Base-by-base conservation (phyloP, 1,140 invertebrate genomes). In the Drosophila rufa region DNA sequence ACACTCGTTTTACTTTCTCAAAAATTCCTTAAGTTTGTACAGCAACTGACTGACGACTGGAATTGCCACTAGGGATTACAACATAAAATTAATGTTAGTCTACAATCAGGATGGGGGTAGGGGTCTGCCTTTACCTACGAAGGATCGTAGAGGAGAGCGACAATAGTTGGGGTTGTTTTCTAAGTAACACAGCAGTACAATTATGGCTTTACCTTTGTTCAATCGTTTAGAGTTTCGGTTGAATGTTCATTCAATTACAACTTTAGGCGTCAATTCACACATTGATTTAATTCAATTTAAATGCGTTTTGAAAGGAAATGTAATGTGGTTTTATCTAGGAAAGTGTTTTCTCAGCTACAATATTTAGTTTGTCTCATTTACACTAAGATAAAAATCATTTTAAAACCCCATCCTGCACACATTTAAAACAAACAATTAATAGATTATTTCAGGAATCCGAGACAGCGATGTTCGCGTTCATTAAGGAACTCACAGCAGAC, bases 401-500 rank as follows among this genome's bases (percentile, higher is more conserved):
- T 7, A 58, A 50, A 38, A 40, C 17, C 30, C 38, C 51, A 70
- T 68, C 45, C 67, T 40, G 53, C 25, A 53, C 61, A 67, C 42
- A 53, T 27, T 22, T 36, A 46, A 19, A 38, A 3, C 36, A 33
- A 1, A 40, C 38, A 56, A n/a, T 25, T 22, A 9, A 40, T 68
- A 40, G 50, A 70, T 38, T 62, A 22, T 45, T 33, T 62, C 22
- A 64, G 64, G 64, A 67, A 46, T 65, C 59, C 62, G 50, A 56
- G 64, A 48, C 67, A 70, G 64, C 62, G 64, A 56, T 68, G 67
- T 70, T 70, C 64, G 11, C 40, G 67, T 70, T 70, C 67, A 22
- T 50, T 42, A 61, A 73, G 51, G 77, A 73, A 85, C 82, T 78
- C 74, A 77, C 55, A 78, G 73, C 73, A 69, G 73, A 17, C 47